Evolutionary conservation across 1,140 invertebrate genomes (phyloP).

Genomic region (Himalopsyche phryganea): DNA sequence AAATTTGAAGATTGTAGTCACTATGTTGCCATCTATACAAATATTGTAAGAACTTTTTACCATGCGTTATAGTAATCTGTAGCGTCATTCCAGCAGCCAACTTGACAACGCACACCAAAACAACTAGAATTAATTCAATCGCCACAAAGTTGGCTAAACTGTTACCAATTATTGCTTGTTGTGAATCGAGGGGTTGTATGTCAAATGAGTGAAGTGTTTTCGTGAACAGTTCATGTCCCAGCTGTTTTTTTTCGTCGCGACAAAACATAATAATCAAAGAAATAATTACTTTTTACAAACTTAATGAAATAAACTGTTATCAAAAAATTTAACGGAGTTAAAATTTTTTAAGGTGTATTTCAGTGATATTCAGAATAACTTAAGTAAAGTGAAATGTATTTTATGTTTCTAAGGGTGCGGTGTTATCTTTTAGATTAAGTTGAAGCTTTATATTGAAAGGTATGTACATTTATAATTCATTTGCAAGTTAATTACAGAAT

Average conservation of each 20-base stretch:
- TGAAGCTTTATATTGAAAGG: conserved; percentile 17
- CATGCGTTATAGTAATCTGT: too few relatives aligned
- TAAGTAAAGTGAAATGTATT: conserved; percentile 12
- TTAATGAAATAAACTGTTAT: neutral
- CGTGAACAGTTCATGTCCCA: conserved; percentile 6
- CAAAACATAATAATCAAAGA: too few relatives aligned
- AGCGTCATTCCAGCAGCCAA: too few relatives aligned
- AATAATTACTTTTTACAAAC: too few relatives aligned
- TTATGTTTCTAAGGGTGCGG: conserved; percentile 26
- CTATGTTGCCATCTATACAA: too few relatives aligned
- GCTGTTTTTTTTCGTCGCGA: conserved; percentile 11
- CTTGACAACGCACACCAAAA: neutral
- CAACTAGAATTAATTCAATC: neutral
- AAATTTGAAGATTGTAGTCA: too few relatives aligned
- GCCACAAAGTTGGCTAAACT: conserved; percentile 12
- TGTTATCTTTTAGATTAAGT: conserved; percentile 6
- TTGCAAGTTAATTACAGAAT: too few relatives aligned
- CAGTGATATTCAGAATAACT: too few relatives aligned
- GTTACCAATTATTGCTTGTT: conserved; percentile 23
- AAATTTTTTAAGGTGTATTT: too few relatives aligned
- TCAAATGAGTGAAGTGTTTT: conserved; percentile 18
- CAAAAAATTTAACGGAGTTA: neutral
- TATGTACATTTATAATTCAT: neutral
- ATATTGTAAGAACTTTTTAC: too few relatives aligned
- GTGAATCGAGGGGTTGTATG: conserved; percentile 10